phyloP scores from a whole-genome alignment of 1,140 invertebrate species.

The Adelges cooleyi region DNA sequence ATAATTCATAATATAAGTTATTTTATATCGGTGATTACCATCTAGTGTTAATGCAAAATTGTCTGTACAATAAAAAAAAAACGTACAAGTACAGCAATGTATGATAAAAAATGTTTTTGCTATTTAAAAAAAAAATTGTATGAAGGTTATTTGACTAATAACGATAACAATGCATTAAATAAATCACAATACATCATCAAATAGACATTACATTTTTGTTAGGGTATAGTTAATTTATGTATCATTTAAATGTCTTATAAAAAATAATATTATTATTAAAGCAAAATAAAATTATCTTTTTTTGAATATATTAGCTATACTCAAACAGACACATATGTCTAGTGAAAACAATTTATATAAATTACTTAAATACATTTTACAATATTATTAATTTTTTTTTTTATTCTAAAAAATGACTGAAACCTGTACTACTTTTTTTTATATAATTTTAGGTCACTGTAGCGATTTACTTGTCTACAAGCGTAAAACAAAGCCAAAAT shows the following conservation, averaged over 20 bases:
- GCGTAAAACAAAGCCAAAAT: conserved; percentile 20
- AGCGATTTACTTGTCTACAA: background rate
- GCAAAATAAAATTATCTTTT: conserved; percentile 3
- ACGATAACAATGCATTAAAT: conserved; percentile 14
- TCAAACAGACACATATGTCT: conserved; percentile 1
- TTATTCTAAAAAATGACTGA: too few relatives aligned
- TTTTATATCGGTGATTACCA: conserved; percentile 22
- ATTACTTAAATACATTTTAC: too few relatives aligned
- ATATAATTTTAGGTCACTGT: background rate
- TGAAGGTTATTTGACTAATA: conserved; percentile 21
- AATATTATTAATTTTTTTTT: too few relatives aligned
- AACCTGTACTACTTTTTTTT: too few relatives aligned
- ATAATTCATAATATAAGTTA: conserved; percentile 24
- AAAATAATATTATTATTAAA: conserved; percentile 9
- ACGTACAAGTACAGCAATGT: background rate
- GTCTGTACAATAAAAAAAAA: conserved; percentile 13
- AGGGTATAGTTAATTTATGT: conserved; percentile 2
- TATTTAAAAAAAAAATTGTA: too few relatives aligned
- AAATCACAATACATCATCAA: conserved; percentile 17
- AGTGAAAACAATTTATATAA: background rate
- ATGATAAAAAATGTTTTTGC: conserved; percentile 1
- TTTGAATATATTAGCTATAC: conserved; percentile 15
- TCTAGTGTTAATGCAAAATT: conserved; percentile 25
- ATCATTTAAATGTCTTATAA: conserved; percentile 12
- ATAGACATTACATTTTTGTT: background rate